Conservation (phyloP, 2,888 invertebrate genomes). For the Anticlea derivata region DNA sequence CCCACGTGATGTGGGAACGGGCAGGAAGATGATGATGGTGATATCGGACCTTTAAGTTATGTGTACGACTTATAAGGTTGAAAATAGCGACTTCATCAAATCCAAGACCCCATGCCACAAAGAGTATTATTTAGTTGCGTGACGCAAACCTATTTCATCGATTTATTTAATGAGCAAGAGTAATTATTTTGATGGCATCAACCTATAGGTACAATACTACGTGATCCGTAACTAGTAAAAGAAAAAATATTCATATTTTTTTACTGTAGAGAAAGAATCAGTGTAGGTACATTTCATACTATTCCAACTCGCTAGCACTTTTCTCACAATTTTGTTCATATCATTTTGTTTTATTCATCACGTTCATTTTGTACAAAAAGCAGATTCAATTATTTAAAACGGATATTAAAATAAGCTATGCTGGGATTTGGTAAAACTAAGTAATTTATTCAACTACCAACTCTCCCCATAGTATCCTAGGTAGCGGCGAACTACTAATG, state of each 20-base stretch:
- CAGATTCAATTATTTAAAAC: conserved; percentile 16
- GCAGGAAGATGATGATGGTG: too few relatives aligned
- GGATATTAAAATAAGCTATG: conserved; percentile 7
- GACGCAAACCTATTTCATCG: neutral
- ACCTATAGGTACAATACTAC: conserved; percentile 1
- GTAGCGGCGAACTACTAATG: neutral
- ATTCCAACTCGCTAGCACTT: too few relatives aligned
- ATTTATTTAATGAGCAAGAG: conserved; percentile 4
- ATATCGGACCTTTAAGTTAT: too few relatives aligned
- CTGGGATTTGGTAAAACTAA: neutral
- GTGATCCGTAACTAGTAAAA: too few relatives aligned
- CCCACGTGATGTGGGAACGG: too few relatives aligned
- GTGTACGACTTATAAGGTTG: too few relatives aligned
- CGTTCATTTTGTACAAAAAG: neutral
- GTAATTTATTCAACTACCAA: neutral
- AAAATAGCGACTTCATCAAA: too few relatives aligned
- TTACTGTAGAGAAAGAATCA: too few relatives aligned
- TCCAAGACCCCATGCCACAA: too few relatives aligned
- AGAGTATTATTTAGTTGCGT: neutral
- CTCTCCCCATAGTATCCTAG: neutral
- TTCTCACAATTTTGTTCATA: too few relatives aligned
- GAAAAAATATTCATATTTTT: too few relatives aligned
- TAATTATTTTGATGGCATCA: conserved; percentile 2
- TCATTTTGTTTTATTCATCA: neutral
- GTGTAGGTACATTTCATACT: too few relatives aligned